Percentiles rank a stretch among this genome's conserved stretches.
These are phyloP conservation scores for Andrena trimmerana DNA, from an alignment of 2,888 invertebrate species.

Conservation along the genomic window DNA sequence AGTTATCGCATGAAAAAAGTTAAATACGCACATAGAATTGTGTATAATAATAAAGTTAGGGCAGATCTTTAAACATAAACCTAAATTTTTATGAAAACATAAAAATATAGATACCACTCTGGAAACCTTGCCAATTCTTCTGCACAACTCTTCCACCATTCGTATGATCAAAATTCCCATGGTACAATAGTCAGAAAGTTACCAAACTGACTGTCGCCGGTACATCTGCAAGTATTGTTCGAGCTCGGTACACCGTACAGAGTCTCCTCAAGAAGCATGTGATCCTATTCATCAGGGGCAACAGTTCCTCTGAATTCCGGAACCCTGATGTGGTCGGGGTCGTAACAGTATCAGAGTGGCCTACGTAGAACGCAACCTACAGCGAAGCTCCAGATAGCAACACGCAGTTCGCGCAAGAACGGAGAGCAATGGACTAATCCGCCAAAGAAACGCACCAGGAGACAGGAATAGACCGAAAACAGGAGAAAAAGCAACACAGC, in stretches of 20 bases:
- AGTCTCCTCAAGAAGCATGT: constrained; percentile 38
- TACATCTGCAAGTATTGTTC: constrained; percentile 7
- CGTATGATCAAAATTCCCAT: background rate
- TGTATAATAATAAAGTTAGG: too few relatives aligned
- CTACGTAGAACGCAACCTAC: constrained; percentile 14
- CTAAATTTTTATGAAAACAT: background rate
- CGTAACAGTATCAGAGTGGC: constrained; percentile 53
- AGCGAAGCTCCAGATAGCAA: constrained; percentile 2
- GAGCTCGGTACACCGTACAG: constrained; percentile 29
- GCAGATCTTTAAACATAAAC: too few relatives aligned
- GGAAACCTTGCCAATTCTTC: background rate
- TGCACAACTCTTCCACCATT: background rate
- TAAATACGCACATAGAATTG: too few relatives aligned
- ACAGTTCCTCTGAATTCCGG: constrained; percentile 47
- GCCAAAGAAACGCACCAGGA: too few relatives aligned
- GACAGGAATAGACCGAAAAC: too few relatives aligned
- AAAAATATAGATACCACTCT: background rate
- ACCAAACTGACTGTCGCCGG: background rate
- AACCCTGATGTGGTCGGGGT: constrained; percentile 44
- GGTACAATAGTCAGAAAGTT: background rate
- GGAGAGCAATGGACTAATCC: background rate
- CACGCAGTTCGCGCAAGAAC: background rate
- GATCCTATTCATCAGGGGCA: constrained; percentile 59
- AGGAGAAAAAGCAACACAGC: background rate
- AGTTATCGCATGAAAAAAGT: too few relatives aligned